Base-by-base conservation (phyloP, 2,113 vertebrate genomes). In the Blennius ocellaris region DNA sequence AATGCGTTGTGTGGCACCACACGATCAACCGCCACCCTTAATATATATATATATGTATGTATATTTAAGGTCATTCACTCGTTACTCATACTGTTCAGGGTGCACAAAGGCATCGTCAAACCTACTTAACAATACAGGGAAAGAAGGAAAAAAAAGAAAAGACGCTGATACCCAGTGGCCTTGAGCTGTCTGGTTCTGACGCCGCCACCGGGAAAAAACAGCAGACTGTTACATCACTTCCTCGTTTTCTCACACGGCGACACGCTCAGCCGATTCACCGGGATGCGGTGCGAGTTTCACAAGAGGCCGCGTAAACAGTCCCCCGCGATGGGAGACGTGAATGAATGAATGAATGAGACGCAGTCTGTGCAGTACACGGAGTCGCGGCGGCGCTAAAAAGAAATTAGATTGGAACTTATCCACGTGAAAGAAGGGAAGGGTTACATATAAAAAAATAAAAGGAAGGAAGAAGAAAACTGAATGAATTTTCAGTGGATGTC, bases 61-160 rank as follows among this genome's bases (percentile, higher is more conserved):
- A 30, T 30, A 30, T 30, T 30, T 2, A 30, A 4, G 12, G 56
- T 5, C 4, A 12, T 6, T 41, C 17, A 6, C 38, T 30, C 53
- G 54, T 47, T 48, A 30, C n/a, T n/a, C n/a, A n/a, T n/a, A n/a
- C n/a, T n/a, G n/a, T n/a, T n/a, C n/a, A n/a, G n/a, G n/a, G n/a
- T n/a, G n/a, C n/a, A n/a, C n/a, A n/a, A n/a, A 74, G 44, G 58
- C 40, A 57, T 69, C 12, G 45, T 66, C 55, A 52, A 49, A 71
- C 41, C 59, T 60, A 76, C 83, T 85, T 82, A 84, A 81, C 69
- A 11, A 83, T 73, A 60, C 17, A 62, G 38, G 17, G 21, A 30
- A 30, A 30, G n/a, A n/a, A n/a, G n/a, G n/a, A n/a, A n/a, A n/a
- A n/a, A n/a, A n/a, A n/a, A n/a, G n/a, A 30, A 57, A 49, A 60